A percentile compares a stretch with the other conserved stretches of the same genome.
Evolutionary conservation across 2,888 invertebrate genomes (phyloP).

Genomic region (Micropterix aruncella): DNA sequence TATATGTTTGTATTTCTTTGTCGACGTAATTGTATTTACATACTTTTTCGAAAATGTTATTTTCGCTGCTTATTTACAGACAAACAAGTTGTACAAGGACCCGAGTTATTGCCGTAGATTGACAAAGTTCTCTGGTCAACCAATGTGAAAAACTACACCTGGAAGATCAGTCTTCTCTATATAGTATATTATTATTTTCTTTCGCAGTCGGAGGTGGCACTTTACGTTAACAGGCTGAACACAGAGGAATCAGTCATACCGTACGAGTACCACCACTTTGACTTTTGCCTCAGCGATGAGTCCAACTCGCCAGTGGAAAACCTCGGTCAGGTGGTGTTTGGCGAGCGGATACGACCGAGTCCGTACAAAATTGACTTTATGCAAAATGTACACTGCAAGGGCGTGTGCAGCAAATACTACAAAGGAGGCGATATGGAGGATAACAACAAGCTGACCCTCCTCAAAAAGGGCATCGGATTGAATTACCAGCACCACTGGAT

Average conservation of each 20-base stretch:
- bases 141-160: too few species aligned
- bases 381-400: conserved; percentile 48
- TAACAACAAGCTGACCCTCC: conserved; percentile 57
- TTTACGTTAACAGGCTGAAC: conserved; percentile 93
- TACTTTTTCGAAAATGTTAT: too few species aligned
- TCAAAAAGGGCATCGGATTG: conserved; percentile 84
- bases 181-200: conserved; percentile 10
- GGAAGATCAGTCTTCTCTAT: too few species aligned
- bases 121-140: background rate
- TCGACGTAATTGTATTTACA: too few species aligned
- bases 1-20: too few species aligned
- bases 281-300: conserved; percentile 74
- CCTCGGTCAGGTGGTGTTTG: conserved; percentile 96
- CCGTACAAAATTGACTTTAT: conserved; percentile 81
- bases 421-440: conserved; percentile 45
- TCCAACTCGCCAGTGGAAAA: conserved; percentile 89
- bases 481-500: conserved; percentile 99
- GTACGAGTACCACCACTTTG: conserved; percentile 96
- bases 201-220: conserved; percentile 72
- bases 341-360: conserved; percentile 94
- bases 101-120: background rate
- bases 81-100: too few species aligned
- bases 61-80: too few species aligned
- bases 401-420: conserved; percentile 54
- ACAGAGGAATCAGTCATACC: conserved; percentile 97